Evolutionary conservation across 2,113 vertebrate genomes (phyloP).

Genomic region (Perccottus glenii): DNA sequence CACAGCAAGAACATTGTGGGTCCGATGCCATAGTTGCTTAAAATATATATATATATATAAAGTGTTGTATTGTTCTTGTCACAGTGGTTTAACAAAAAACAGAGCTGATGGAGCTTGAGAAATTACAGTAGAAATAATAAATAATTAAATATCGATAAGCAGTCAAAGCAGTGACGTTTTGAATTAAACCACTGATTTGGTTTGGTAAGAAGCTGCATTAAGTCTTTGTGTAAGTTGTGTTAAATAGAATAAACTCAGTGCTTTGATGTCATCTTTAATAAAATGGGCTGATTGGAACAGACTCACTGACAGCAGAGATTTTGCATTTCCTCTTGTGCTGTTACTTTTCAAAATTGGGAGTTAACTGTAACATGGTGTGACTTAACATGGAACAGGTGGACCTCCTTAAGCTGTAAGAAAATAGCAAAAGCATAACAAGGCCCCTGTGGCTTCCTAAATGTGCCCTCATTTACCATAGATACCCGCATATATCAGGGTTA

Average conservation of each 20-base stretch:
- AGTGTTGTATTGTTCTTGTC: no score
- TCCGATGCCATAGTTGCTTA: not conserved
- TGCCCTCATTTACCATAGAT: constrained; percentile 75
- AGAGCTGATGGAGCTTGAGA: no score
- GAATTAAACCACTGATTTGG: constrained; percentile 27
- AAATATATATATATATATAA: not conserved
- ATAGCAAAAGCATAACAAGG: constrained; percentile 74
- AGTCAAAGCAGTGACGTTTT: constrained; percentile 59
- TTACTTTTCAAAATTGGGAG: constrained; percentile 41
- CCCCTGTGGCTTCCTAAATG: constrained; percentile 76
- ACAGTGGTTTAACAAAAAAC: no score
- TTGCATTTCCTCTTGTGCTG: constrained; percentile 16
- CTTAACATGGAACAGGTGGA: constrained; percentile 69
- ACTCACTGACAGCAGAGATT: constrained; percentile 41
- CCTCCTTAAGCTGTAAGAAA: constrained; percentile 69
- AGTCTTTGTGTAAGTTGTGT: constrained; percentile 19
- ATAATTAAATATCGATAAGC: not conserved
- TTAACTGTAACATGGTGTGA: constrained; percentile 40
- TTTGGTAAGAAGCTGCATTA: constrained; percentile 27
- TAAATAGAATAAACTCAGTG: not conserved
- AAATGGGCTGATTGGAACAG: not conserved
- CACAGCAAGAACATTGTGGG: no score
- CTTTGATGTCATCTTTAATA: constrained; percentile 1
- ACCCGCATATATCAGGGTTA: constrained; percentile 72
- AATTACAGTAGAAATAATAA: no score